Percentiles rank a stretch among this genome's conserved stretches.
Evolutionary conservation across 1,140 invertebrate species (phyloP).

Genomic region (Drosophila obscura): DNA sequence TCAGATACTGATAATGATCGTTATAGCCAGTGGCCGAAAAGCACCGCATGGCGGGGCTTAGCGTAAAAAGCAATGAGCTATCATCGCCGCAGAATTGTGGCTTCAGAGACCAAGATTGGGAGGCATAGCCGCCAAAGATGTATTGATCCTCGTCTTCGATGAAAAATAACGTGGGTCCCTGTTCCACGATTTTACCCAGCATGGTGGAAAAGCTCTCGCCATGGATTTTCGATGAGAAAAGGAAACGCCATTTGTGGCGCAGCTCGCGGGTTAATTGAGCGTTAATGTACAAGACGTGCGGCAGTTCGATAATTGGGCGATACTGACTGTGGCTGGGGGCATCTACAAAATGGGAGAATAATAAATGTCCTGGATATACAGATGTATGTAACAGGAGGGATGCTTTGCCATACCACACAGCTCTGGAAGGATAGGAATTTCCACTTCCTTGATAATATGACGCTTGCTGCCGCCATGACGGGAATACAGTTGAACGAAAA

Average conservation of each 20-base stretch:
- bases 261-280: conserved; percentile 89
- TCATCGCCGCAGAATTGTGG: conserved; percentile 88
- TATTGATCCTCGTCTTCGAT: conserved; percentile 92
- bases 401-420: conserved; percentile 53
- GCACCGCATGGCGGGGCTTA: conserved; percentile 90
- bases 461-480: conserved; percentile 79
- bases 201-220: conserved; percentile 93
- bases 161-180: conserved; percentile 91
- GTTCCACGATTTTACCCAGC: conserved; percentile 89
- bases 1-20: conserved; percentile 95
- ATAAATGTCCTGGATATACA: not conserved
- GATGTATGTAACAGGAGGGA: not conserved
- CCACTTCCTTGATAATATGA: conserved; percentile 67
- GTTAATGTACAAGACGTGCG: conserved; percentile 91
- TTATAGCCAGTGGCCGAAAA: conserved; percentile 93
- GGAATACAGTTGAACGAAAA: conserved; percentile 85
- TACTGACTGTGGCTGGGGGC: conserved; percentile 85
- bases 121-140: conserved; percentile 94
- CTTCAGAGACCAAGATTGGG: conserved; percentile 89
- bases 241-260: conserved; percentile 91
- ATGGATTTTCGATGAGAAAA: conserved; percentile 92
- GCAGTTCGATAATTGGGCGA: conserved; percentile 90
- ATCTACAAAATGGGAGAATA: conserved; percentile 37
- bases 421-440: conserved; percentile 78
- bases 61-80: conserved; percentile 92